Evolutionary conservation across 1,140 invertebrate species (phyloP), one percentile per base, ranked within the genome.

Genomic region (Hycleus phaleratus): DNA sequence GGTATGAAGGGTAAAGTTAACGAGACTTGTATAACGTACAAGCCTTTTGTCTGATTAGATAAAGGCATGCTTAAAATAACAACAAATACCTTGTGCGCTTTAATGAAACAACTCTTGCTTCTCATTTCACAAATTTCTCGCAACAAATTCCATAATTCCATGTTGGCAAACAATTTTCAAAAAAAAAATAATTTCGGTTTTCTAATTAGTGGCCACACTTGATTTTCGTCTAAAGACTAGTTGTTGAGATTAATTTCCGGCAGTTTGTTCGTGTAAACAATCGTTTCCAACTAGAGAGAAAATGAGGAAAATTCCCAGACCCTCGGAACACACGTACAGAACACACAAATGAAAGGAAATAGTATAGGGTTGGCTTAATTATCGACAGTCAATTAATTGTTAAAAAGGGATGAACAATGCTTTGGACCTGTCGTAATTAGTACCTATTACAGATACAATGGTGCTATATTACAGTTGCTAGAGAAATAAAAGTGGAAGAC

Each of bases 61-160:
- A 72, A 72, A 73, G 69, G 69, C 70, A 68, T 69, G 72, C 70
- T 73, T 73, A 73, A 73, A 74, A 74, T 70, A 73, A 73, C 70
- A 73, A 71, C 71, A 69, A 68, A 72, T 71, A 70, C 63, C 67
- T 65, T 60, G 65, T 61, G 61, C 68, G 4, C 32, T 32, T 4
- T 71, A 73, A 72, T 71, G 71, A 73, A 73, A 70, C 64, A 63
- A 58, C 61, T 56, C 61, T 40, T n/a, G 26, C 49, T 12, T 25
- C 44, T 51, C 46, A 49, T 38, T 56, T 59, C 59, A 52, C 49
- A 45, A 52, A 26, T 26, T 53, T 38, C 32, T 5, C 32, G 1
- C 38, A 45, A 46, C 25, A 46, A 52, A 60, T 60, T 60, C 60
- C 60, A 59, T 59, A 54, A 18, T 18, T 18, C 18, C 18, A 18